phyloP scores from a whole-genome alignment of 2,888 invertebrate genomes.

The Hydrotaea diabolus region DNA sequence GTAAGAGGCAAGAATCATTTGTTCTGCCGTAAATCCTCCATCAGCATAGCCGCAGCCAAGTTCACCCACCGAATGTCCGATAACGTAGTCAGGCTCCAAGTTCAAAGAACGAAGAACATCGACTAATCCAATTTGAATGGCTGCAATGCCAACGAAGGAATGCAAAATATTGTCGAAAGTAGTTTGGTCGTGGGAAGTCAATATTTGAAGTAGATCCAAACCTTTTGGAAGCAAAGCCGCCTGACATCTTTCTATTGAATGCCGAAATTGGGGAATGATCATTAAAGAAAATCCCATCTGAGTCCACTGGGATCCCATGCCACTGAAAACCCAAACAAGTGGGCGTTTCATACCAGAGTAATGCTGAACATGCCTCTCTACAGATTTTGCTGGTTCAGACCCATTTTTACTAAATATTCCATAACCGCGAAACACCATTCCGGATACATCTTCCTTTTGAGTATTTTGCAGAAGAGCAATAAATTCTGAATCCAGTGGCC shows the following conservation, averaged over 20 bases:
- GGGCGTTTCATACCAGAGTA: constrained; percentile 85
- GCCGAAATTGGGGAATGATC: constrained; percentile 86
- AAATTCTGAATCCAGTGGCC: constrained; percentile 84
- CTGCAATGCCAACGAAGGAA: constrained; percentile 87
- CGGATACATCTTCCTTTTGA: constrained; percentile 83
- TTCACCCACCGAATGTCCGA: constrained; percentile 96
- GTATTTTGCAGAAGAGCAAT: constrained; percentile 84
- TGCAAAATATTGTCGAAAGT: constrained; percentile 85
- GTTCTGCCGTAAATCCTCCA: constrained; percentile 91
- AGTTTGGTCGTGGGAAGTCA: constrained; percentile 83
- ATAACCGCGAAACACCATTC: constrained; percentile 90
- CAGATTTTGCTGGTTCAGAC: constrained; percentile 71
- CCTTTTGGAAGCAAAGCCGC: constrained; percentile 83
- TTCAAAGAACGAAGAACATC: constrained; percentile 84
- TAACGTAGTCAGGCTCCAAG: constrained; percentile 86
- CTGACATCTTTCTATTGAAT: constrained; percentile 85
- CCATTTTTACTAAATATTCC: constrained; percentile 81
- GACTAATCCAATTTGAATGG: constrained; percentile 83
- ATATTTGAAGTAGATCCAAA: constrained; percentile 84
- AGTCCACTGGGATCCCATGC: constrained; percentile 93
- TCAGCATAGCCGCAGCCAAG: constrained; percentile 97
- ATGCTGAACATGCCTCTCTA: constrained; percentile 83
- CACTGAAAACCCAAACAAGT: constrained; percentile 93
- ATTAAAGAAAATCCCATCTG: constrained; percentile 90
- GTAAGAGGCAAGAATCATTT: constrained; percentile 92